These are phyloP conservation scores for Norana najaformis DNA, from an alignment of 2,888 invertebrate species.

Conservation along the genomic window DNA sequence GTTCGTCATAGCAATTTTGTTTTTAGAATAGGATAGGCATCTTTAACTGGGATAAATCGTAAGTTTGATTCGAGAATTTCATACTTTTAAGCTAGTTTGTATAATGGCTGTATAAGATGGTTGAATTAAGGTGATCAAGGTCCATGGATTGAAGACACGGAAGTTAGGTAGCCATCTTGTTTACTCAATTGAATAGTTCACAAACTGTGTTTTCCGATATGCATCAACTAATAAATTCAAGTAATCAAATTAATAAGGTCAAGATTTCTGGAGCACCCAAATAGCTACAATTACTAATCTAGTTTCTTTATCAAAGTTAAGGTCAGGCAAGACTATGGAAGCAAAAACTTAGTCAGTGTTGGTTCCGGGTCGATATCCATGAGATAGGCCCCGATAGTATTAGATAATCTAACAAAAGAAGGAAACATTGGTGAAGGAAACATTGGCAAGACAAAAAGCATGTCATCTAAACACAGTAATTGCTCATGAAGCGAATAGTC, in stretches of 20 bases:
- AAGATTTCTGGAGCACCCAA: neutral
- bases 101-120: neutral
- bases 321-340: too few relatives aligned
- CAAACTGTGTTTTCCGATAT: neutral
- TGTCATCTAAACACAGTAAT: neutral
- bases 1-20: neutral
- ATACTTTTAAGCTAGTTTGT: neutral
- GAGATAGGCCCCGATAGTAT: neutral
- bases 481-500: neutral
- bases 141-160: too few relatives aligned
- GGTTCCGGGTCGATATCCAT: neutral
- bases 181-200: neutral
- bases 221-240: neutral
- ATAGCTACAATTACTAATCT: neutral
- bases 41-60: neutral
- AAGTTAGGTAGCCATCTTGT: slow-evolving; percentile 13
- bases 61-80: neutral
- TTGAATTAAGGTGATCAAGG: neutral
- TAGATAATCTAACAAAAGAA: neutral
- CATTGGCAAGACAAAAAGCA: neutral
- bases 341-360: too few relatives aligned
- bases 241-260: too few relatives aligned
- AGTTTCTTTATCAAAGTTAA: neutral
- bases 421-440: too few relatives aligned
- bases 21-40: neutral